A percentile compares a stretch with the other conserved stretches of the same genome.
Evolutionary conservation across 2,797 vertebrate genomes (phyloP).

Genomic region (Sebastes ruberrimus): DNA sequence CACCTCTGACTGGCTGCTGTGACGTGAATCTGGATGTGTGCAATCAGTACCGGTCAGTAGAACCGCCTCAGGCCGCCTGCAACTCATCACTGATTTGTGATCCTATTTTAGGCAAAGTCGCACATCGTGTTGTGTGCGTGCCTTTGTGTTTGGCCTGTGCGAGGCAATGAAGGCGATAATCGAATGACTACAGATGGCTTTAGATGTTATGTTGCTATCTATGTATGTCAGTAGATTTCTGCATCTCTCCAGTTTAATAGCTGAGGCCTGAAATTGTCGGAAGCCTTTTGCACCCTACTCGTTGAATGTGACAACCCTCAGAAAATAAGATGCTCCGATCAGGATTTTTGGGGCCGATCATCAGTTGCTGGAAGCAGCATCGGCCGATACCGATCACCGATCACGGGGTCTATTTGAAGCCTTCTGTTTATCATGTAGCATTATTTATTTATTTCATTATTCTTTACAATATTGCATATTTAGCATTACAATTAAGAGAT

Average conservation of each 20-base stretch:
- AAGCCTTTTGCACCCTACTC: not conserved
- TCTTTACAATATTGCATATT: not conserved
- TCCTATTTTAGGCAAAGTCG: not conserved
- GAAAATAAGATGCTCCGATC: too few species aligned
- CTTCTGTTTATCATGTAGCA: too few species aligned
- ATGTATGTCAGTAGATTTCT: not conserved
- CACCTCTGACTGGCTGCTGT: slow-evolving; percentile 1
- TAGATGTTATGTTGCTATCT: not conserved
- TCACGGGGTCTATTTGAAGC: not conserved
- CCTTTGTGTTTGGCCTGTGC: not conserved
- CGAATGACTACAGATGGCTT: not conserved
- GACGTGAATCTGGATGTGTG: not conserved
- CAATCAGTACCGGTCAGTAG: not conserved
- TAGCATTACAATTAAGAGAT: not conserved
- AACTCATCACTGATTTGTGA: not conserved
- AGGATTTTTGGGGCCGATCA: too few species aligned
- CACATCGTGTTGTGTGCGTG: not conserved
- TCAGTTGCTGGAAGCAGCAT: too few species aligned
- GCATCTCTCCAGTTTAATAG: not conserved
- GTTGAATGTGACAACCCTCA: not conserved
- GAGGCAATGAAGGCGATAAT: not conserved
- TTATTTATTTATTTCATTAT: not conserved
- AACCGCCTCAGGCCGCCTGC: not conserved
- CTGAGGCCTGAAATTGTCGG: not conserved
- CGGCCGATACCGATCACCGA: not conserved